phyloP scores from a whole-genome alignment of 92 coral and sea anemone species.

The Epizoanthus rinbou region DNA sequence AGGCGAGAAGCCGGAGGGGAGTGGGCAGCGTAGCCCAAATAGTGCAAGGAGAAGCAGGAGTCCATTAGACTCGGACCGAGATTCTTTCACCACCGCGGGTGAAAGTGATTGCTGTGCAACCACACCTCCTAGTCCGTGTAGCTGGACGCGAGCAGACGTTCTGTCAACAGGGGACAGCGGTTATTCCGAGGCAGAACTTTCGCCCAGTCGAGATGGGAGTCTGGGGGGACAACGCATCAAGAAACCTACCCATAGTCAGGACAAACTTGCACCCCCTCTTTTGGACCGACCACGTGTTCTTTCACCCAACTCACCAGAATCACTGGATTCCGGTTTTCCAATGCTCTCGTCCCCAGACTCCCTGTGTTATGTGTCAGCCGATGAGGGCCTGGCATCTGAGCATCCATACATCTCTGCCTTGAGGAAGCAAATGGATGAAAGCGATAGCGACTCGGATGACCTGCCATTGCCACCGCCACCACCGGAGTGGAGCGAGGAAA shows the following conservation, averaged over 20 bases:
- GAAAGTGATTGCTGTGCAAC: conserved; percentile 21
- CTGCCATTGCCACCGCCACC: conserved; percentile 10
- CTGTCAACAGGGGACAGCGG: conserved; percentile 41
- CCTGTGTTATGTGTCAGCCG: conserved; percentile 29
- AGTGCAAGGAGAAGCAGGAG: neutral
- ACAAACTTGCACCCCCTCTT: neutral
- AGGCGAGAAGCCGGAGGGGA: neutral
- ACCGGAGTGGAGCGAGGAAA: neutral
- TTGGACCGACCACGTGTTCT: neutral
- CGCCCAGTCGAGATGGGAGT: conserved; percentile 11
- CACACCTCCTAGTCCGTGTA: conserved; percentile 13
- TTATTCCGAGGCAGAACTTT: conserved; percentile 4
- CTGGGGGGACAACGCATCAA: neutral
- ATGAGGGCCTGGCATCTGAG: conserved; percentile 4
- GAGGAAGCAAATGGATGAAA: conserved; percentile 1
- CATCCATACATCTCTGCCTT: conserved; percentile 8
- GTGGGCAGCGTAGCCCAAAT: conserved; percentile 2
- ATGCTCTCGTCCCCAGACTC: conserved; percentile 32
- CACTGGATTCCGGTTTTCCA: conserved; percentile 18
- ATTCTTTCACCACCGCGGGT: conserved; percentile 24
- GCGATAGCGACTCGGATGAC: conserved; percentile 18
- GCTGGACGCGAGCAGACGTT: conserved; percentile 20
- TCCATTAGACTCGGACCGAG: neutral
- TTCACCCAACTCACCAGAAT: neutral
- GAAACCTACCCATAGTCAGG: neutral